Base-by-base conservation (phyloP, 1,140 invertebrate genomes). In the Eciton burchellii region DNA sequence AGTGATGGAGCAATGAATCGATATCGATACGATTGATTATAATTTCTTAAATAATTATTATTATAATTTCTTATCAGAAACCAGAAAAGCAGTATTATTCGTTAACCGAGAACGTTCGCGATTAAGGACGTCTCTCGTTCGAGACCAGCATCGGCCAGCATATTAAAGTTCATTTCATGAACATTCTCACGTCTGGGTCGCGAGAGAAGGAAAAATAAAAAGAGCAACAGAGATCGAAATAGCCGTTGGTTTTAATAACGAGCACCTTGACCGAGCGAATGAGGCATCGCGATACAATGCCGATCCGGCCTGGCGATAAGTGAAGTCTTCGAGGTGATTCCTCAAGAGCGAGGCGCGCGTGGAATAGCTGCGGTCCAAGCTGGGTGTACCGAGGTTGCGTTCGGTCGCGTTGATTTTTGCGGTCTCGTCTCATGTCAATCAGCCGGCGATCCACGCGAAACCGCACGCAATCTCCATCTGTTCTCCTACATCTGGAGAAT, bases 351-450 rank as follows among this genome's bases (percentile, higher is more conserved):
- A 63, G 47, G 57, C 70, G 71, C 21, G 71, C 21, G 56, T 62
- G 65, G 47, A 84, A 87, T 88, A 84, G 29, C 59, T 88, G 86
- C 71, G 85, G 85, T 84, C 49, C 70, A 70, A 71, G 66, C 56
- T 62, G 56, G 41, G 52, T 35, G 43, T 86, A 49, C 52, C 71
- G 60, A 54, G 60, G 54, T 54, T 49, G 41, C 84, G 74, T 81
- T 87, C 65, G 86, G 74, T 81, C 85, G 82, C 85, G 85, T 76
- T 88, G 74, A 88, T 88, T 88, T 87, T 88, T 88, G 86, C 76
- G 86, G 86, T 88, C 85, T 87, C 57, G 57, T n/a, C 59, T 81
- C 74, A 73, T 79, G 86, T 87, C 86, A 81, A 87, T 88, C 86
- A 87, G 82, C 82, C 73, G 73, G 52, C 86, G 74, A 87, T 86